Evolutionary conservation across 2,797 vertebrate species (phyloP), one percentile per base, ranked within the genome.

Genomic region (Oceanodroma leucorhoa): DNA sequence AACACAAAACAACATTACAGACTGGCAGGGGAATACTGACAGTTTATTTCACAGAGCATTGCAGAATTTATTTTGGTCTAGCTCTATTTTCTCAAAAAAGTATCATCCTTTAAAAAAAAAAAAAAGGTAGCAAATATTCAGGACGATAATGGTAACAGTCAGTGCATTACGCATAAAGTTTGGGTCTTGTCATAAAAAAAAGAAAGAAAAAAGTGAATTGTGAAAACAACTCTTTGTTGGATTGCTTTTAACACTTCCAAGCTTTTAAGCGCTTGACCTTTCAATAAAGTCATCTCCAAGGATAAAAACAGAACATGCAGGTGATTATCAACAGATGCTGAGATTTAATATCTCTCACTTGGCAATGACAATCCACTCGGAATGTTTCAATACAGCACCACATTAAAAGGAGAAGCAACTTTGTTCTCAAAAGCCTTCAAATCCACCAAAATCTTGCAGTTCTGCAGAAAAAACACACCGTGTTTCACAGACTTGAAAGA

Each of bases 1-100:
- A 76, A 95, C 54, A 97, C 73, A 95, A 4, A 10, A 79, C 69
- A 78, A 6, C 1, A 0, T 14, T n/a, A 72, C 64, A 80, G 69
- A 45, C 66, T 55, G 75, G 86, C 82, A 91, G 89, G 93, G 92
- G 73, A 92, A 94, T 91, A 94, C 82, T 82, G 83, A 89, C 89
- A 87, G 40, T 95, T 93, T 94, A 95, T 95, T 92, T 94, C 93
- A 93, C 87, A 91, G 94, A 93, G 91, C 87, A 70, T 53, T 7
- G 80, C 69, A 90, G 79, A 45, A 30, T 83, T 91, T 50, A 72
- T 71, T 83, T 90, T 69, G 82, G 69, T 91, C 85, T 86, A 94
- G 69, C 26, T 75, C 94, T 90, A 89, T 87, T 91, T 54, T 81
- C 76, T 87, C 85, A 48, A 90, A 94, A 95, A 96, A 57, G 65